Evolutionary conservation across 2,797 vertebrate species (phyloP), one percentile per base, ranked within the genome.

Genomic region (Lateolabrax maculatus): DNA sequence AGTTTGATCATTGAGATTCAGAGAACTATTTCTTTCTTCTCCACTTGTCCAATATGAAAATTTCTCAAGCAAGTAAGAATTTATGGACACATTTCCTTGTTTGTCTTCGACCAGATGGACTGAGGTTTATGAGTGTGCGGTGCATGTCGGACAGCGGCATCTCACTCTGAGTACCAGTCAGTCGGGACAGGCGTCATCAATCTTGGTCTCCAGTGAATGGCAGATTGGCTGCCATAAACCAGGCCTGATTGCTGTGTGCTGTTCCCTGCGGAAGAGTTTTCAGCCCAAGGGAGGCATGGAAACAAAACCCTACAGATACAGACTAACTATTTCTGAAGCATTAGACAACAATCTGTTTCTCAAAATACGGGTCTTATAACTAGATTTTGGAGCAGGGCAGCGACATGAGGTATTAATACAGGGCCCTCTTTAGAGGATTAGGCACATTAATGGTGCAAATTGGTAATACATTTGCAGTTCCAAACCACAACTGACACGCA

Each of bases 211-310:
- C 37, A 27, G 31, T 91, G 89, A 90, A 90, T 75, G 84, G 87
- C 71, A 80, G 86, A 92, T 81, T 68, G 90, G 89, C 86, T 77
- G 87, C 87, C 86, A 85, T 92, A 90, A 92, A 93, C 34, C 61
- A 36, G 36, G 55, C 58, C 69, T 88, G 86, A 86, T 90, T 92
- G 84, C 85, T 46, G 63, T 44, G 83, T 60, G 76, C 83, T 61
- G 86, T 84, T 92, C 86, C 81, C 86, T 80, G 75, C 16, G 57
- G 71, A 84, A 65, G 71, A 62, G 67, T 80, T 83, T 77, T 74
- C 68, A 79, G 65, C 55, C 51, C 55, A 25, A 64, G 66, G 77
- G 82, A 83, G 82, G 82, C 83, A 76, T 75, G 83, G 87, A 90
- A 88, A 92, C 84, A 81, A 83, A 89, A 75, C 39, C 72, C 66